phyloP scores from a whole-genome alignment of 64 coral and sea anemone species.

The Stichodactyla mertensii region DNA sequence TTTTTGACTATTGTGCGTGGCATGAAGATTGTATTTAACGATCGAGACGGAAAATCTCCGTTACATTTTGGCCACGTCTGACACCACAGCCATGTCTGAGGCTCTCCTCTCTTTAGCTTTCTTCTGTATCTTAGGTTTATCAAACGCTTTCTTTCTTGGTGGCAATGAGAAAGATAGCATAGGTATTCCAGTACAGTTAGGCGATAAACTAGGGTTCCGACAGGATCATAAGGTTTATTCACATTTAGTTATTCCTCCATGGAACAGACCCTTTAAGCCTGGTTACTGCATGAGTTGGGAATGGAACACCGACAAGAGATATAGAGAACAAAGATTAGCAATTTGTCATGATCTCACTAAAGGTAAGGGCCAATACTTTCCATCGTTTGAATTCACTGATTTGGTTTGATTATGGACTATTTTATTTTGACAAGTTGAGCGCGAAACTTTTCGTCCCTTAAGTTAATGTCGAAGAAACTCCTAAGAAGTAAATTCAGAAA shows the following conservation, averaged over 20 bases:
- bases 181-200: constrained; percentile 3
- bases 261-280: constrained; percentile 91
- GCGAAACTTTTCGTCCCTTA: too few species aligned
- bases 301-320: constrained; percentile 97
- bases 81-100: not conserved
- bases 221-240: constrained; percentile 74
- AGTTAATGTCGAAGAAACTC: too few species aligned
- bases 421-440: not conserved
- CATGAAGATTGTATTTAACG: not conserved
- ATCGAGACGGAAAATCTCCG: not conserved
- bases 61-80: constrained; percentile 18
- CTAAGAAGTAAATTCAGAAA: too few species aligned
- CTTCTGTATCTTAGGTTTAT: not conserved
- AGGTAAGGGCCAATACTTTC: constrained; percentile 34
- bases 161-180: constrained; percentile 12
- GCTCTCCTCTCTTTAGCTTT: not conserved
- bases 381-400: not conserved
- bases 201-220: constrained; percentile 61
- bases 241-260: constrained; percentile 91
- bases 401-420: not conserved
- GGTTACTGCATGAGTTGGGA: constrained; percentile 97
- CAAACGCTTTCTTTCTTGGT: constrained; percentile 4
- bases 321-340: constrained; percentile 82
- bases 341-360: constrained; percentile 78
- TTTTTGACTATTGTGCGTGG: constrained; percentile 4